A percentile compares a stretch with the other conserved stretches of the same genome.
Evolutionary conservation across 2,113 vertebrate genomes (phyloP).

Genomic region (Nesoenas mayeri): DNA sequence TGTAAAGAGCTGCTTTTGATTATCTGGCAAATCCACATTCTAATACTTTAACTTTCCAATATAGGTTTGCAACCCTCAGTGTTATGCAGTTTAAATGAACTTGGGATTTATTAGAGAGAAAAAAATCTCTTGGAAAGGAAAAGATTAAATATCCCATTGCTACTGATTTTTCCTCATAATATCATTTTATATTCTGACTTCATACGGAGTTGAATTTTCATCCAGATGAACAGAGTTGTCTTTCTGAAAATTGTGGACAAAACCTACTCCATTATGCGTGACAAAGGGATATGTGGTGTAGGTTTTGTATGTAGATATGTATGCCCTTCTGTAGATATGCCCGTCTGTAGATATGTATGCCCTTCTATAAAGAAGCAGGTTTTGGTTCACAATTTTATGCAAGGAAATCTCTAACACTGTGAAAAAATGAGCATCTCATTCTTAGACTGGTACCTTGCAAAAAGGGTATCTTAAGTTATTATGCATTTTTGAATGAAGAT

Average conservation of each 20-base stretch:
- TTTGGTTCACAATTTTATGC: background rate
- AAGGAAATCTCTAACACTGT: background rate
- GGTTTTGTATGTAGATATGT: too few relatives aligned
- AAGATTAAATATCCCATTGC: background rate
- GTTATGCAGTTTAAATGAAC: background rate
- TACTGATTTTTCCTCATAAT: background rate
- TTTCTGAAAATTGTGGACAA: background rate
- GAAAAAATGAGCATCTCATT: background rate
- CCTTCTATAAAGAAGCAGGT: background rate
- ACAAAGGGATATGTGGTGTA: too few relatives aligned
- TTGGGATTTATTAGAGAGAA: conserved; percentile 22
- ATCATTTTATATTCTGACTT: background rate
- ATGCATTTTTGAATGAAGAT: background rate
- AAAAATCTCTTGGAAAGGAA: background rate
- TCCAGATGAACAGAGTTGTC: background rate
- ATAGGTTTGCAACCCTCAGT: background rate
- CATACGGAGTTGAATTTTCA: background rate
- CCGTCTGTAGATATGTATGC: background rate
- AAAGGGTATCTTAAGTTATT: background rate
- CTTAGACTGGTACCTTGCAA: background rate
- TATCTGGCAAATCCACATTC: conserved; percentile 25
- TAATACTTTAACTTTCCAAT: conserved; percentile 5
- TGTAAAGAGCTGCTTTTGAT: conserved; percentile 22
- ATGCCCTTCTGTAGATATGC: too few relatives aligned
- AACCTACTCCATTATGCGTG: too few relatives aligned